Base-by-base conservation (phyloP, 1,140 invertebrate genomes). In the Papilio polyxenes region DNA sequence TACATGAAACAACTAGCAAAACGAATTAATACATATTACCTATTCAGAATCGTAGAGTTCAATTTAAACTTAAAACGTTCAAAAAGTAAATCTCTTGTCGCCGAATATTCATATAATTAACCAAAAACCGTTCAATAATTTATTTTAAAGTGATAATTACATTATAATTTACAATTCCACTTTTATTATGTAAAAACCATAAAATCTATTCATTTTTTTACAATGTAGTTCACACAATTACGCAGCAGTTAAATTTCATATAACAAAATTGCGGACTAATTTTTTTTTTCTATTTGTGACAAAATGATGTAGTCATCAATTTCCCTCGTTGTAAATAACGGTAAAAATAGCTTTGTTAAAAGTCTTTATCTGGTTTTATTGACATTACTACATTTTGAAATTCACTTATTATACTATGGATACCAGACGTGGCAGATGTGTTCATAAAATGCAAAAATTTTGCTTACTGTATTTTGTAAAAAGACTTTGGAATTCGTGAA, bases 181-280 rank as follows among this genome's bases (percentile, higher is more conserved):
- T 31, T 65, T 65, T 31, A 2, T 10, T 20, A 62, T 9, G 9
- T 9, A 62, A n/a, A 62, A 62, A 20, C 8, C 11, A 13, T 65
- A 31, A 1, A 31, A 2, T 65, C 23, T 65, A 31, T 65, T 65
- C 23, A 20, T 11, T 51, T 51, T 59, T 59, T 59, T 31, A 31
- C 62, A 65, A 37, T 20, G 23, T 31, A 65, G 62, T 65, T 65
- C 62, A 65, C 62, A 65, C 62, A 65, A 65, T 65, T 65, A 62
- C 59, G 23, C 65, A 7, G 65, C 62, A 65, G 10, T 69, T 65
- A 65, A 2, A 69, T 15, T 13, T 31, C 15, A 40, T 40, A 72
- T 37, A 72, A 72, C 65, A 72, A 72, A 65, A 72, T 72, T 31
- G 23, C 13, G 65, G 9, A 7, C 31, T 72, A 20, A 23, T 20